Percentiles rank a stretch among this genome's conserved stretches.
Evolutionary conservation across 2,797 vertebrate species (phyloP).

Genomic region (Tachyglossus aculeatus): DNA sequence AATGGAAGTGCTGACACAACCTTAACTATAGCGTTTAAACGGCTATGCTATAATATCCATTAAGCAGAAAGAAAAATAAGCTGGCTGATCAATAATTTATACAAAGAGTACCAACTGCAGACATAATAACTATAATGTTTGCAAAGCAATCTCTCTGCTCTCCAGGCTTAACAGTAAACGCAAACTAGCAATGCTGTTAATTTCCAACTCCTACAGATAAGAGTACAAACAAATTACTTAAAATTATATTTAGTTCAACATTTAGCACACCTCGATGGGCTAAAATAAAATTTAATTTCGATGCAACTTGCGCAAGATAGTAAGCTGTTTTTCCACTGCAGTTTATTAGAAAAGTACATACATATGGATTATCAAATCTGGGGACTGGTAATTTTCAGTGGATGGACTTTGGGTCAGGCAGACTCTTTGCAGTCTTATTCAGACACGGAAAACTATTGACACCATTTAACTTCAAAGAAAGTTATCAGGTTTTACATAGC

Average conservation of each 20-base stretch:
- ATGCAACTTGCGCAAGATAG: conserved; percentile 60
- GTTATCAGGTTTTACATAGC: conserved; percentile 69
- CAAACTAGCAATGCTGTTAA: conserved; percentile 79
- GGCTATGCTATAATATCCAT: conserved; percentile 82
- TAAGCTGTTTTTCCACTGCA: conserved; percentile 48
- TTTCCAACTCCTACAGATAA: conserved; percentile 80
- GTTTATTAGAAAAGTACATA: conserved; percentile 55
- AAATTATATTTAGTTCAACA: conserved; percentile 79
- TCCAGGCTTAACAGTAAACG: conserved; percentile 80
- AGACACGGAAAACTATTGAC: conserved; percentile 71
- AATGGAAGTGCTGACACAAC: conserved; percentile 80
- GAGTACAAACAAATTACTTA: conserved; percentile 84
- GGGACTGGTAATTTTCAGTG: conserved; percentile 45
- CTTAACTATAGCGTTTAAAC: conserved; percentile 78
- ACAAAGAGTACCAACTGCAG: conserved; percentile 83
- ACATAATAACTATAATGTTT: conserved; percentile 86
- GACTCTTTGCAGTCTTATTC: conserved; percentile 68
- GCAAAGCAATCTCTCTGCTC: conserved; percentile 82
- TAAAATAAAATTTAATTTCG: conserved; percentile 80
- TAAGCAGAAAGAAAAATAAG: conserved; percentile 85
- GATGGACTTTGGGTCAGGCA: conserved; percentile 66
- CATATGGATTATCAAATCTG: conserved; percentile 47
- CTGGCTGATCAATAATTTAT: conserved; percentile 85
- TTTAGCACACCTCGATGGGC: conserved; percentile 74
- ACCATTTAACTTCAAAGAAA: conserved; percentile 79